Base-by-base conservation (phyloP, 1,140 invertebrate genomes). In the Popillia japonica region DNA sequence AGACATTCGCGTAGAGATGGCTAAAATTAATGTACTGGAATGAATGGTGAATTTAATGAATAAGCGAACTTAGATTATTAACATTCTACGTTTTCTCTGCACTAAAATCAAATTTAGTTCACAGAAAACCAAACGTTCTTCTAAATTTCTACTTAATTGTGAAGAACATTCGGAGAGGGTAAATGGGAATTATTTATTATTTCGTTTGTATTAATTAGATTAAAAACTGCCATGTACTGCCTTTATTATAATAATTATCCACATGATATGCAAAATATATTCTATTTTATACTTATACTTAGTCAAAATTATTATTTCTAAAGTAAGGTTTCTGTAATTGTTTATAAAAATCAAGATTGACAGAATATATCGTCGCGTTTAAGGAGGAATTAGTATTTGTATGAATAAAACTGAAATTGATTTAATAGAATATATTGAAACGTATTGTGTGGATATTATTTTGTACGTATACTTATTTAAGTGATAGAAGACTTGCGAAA, bases 111-210 rank as follows among this genome's bases (percentile, higher is more conserved):
- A 64, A 23, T 64, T 64, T 64, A 64, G 61, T 64, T 17, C 61
- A 64, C 17, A 64, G 61, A 64, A 64, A 17, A 61, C 20, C 17
- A 64, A 11, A 20, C 10, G 61, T 64, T 64, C 61, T 64, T 64
- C 17, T 9, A 64, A 64, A 6, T 64, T 22, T 64, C 7, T 27
- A 6, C 22, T 64, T 8, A 64, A 64, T 22, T 64, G 0, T 20
- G 61, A 64, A 64, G 61, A 64, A 64, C 61, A 64, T 27, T 22
- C 11, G 61, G 61, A 64, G 23, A 64, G 61, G 61, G 61, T 64
- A 64, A 64, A 27, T 20, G 61, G 61, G 61, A 64, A 64, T 64
- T 64, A 64, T 64, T 64, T 64, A 64, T 64, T 64, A 10, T 64
- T 64, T 64, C 61, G 61, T 64, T 3, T 0, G 6, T 64, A 64